phyloP scores from a whole-genome alignment of 2,797 vertebrate species.

The Toxotes lorentzi region DNA sequence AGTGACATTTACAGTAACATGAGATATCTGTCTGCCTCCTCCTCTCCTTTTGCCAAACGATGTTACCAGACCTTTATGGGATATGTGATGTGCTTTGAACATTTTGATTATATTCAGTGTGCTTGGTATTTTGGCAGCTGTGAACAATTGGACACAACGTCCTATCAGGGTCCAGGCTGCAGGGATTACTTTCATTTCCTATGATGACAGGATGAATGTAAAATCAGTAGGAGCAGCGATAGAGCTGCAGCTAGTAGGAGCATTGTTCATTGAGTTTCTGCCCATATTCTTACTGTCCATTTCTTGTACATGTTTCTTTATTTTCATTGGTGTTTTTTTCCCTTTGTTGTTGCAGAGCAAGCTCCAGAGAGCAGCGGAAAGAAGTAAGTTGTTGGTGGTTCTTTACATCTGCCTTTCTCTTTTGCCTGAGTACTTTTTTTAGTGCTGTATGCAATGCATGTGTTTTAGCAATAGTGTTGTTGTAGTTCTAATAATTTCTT shows the following conservation, averaged over 20 bases:
- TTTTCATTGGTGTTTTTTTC: constrained; percentile 11
- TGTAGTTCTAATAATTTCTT: constrained; percentile 31
- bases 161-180: constrained; percentile 1
- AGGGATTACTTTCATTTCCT: constrained; percentile 10
- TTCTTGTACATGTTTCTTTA: background rate
- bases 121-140: constrained; percentile 43
- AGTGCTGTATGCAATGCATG: background rate
- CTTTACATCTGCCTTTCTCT: constrained; percentile 17
- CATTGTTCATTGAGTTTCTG: background rate
- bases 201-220: background rate
- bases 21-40: constrained; percentile 26
- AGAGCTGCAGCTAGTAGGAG: background rate
- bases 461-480: constrained; percentile 16
- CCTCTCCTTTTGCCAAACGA: constrained; percentile 19
- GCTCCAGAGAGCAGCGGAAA: constrained; percentile 88
- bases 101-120: constrained; percentile 12
- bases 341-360: constrained; percentile 86
- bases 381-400: constrained; percentile 89
- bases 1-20: constrained; percentile 49
- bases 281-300: background rate
- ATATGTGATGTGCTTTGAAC: constrained; percentile 24
- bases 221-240: background rate
- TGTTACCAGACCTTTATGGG: constrained; percentile 26
- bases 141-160: constrained; percentile 27
- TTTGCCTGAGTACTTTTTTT: constrained; percentile 23